Conservation (phyloP, 1,140 invertebrate species). For the Cydia splendana region DNA sequence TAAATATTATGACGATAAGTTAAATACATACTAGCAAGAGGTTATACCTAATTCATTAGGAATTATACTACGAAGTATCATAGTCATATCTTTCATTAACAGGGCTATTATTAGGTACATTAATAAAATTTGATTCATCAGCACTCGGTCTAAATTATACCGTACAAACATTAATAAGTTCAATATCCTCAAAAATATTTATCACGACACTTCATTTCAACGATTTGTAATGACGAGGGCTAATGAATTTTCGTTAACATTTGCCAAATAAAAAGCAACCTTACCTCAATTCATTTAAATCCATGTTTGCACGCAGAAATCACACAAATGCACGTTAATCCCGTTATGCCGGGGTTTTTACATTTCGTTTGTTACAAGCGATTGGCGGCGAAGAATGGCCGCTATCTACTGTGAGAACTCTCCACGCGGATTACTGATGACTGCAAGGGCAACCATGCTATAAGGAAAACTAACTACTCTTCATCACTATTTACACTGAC, state of each 20-base stretch:
- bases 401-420: conserved; percentile 25
- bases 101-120: too few species aligned
- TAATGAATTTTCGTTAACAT: not conserved
- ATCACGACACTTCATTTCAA: not conserved
- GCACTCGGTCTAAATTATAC: too few species aligned
- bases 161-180: not conserved
- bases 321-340: not conserved
- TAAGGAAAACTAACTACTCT: not conserved
- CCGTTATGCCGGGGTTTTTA: not conserved
- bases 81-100: too few species aligned
- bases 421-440: not conserved
- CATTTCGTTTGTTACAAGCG: conserved; percentile 20
- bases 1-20: too few species aligned
- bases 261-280: not conserved
- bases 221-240: not conserved
- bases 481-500: not conserved
- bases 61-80: too few species aligned
- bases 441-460: conserved; percentile 10
- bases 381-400: conserved; percentile 27
- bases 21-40: too few species aligned
- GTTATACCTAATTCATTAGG: too few species aligned
- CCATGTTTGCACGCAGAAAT: not conserved
- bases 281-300: conserved; percentile 21
- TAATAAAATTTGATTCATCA: too few species aligned
- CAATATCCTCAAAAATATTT: not conserved